phyloP scores from a whole-genome alignment of 2,113 vertebrate genomes.

The Apistogramma diplotaenia region DNA sequence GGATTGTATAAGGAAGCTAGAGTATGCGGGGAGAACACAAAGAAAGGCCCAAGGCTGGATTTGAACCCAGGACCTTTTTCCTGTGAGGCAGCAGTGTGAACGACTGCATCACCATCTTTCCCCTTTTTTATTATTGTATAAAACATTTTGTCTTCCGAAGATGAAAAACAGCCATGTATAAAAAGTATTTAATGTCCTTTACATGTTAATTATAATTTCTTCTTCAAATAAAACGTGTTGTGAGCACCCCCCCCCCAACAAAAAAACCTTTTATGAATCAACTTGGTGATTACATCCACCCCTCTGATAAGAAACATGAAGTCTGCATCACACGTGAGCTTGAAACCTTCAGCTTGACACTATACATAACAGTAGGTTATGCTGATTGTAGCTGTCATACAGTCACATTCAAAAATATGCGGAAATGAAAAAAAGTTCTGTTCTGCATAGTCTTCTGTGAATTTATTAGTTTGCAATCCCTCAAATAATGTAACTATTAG shows the following conservation, averaged over 20 bases:
- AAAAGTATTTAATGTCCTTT: not conserved
- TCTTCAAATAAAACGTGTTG: not conserved
- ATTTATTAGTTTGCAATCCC: not conserved
- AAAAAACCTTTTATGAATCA: not conserved
- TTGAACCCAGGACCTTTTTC: not conserved
- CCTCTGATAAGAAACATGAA: not conserved
- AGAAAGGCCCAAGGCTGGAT: no score
- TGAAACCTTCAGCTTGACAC: not conserved
- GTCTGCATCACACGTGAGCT: conserved; percentile 15
- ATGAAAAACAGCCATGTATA: not conserved
- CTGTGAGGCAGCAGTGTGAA: not conserved
- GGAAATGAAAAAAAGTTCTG: not conserved
- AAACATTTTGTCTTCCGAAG: rapidly evolving
- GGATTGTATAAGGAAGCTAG: not conserved
- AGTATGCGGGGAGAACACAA: not conserved
- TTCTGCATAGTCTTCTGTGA: not conserved
- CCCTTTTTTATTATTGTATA: not conserved
- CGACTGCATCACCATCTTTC: not conserved
- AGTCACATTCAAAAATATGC: not conserved
- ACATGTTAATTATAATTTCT: not conserved
- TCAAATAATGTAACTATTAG: conserved; percentile 1
- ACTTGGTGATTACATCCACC: not conserved
- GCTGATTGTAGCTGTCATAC: conserved; percentile 10
- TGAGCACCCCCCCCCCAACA: not conserved
- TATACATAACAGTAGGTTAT: conserved; percentile 28